Percentiles rank a stretch among this genome's conserved stretches.
Evolutionary conservation across 2,797 vertebrate species (phyloP).

Genomic region (Harpagifer antarcticus): DNA sequence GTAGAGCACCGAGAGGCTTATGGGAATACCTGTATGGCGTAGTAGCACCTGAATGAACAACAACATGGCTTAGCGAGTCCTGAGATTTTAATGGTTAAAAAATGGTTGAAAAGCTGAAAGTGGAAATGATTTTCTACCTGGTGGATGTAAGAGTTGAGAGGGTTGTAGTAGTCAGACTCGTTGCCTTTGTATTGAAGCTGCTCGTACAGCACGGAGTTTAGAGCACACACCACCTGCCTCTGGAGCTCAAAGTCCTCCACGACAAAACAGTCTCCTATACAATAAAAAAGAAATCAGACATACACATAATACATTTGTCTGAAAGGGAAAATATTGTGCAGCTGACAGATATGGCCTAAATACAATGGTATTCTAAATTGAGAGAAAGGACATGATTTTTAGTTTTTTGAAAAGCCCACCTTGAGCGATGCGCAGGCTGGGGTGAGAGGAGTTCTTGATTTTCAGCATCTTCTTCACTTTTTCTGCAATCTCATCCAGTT

Average conservation of each 20-base stretch:
- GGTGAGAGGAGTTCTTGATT: constrained; percentile 90
- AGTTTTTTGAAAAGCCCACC: constrained; percentile 76
- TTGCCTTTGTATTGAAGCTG: constrained; percentile 97
- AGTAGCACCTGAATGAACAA: constrained; percentile 88
- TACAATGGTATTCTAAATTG: not conserved
- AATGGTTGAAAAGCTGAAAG: not conserved
- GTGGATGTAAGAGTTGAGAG: constrained; percentile 97
- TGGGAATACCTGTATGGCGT: constrained; percentile 94
- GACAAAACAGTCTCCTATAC: constrained; percentile 82
- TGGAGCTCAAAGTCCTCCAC: constrained; percentile 93
- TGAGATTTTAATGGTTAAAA: not conserved
- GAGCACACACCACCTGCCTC: constrained; percentile 91
- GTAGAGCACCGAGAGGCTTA: constrained; percentile 97
- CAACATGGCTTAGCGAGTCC: not conserved
- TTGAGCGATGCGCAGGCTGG: constrained; percentile 88
- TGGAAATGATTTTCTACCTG: constrained; percentile 83
- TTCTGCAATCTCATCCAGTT: constrained; percentile 90
- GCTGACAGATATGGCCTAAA: not conserved
- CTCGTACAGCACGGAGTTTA: constrained; percentile 94
- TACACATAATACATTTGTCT: too few relatives aligned
- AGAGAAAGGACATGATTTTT: not conserved
- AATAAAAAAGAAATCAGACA: constrained; percentile 4
- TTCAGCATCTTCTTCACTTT: constrained; percentile 92
- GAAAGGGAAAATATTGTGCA: not conserved
- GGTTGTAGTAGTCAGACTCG: constrained; percentile 96